These are phyloP conservation scores for Podarcis siculus DNA, from an alignment of 2,797 vertebrate genomes.

Conservation along the genomic window DNA sequence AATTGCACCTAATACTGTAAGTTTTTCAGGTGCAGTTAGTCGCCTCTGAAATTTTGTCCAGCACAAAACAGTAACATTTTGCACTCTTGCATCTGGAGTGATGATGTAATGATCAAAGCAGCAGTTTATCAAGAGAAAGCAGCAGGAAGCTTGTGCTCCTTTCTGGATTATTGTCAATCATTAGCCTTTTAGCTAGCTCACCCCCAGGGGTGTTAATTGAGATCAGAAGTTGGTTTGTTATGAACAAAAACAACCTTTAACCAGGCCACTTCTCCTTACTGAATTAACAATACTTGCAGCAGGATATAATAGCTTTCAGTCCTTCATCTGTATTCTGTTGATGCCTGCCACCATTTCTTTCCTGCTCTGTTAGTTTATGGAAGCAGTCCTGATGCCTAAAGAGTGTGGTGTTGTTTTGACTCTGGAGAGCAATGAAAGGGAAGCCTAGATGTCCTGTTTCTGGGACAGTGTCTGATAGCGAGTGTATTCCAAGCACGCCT, in stretches of 20 bases:
- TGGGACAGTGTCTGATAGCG: background rate
- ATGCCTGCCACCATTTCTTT: conserved; percentile 17
- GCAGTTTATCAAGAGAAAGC: background rate
- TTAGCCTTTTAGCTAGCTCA: conserved; percentile 42
- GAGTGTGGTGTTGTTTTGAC: background rate
- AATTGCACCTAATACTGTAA: background rate
- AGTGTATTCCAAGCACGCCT: background rate
- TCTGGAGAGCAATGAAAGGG: background rate
- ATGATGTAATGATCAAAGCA: conserved; percentile 1
- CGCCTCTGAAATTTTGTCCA: background rate
- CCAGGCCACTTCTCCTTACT: conserved; percentile 12
- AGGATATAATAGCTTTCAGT: background rate
- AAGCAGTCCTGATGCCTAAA: background rate
- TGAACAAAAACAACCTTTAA: conserved; percentile 38
- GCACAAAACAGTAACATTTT: conserved; percentile 3
- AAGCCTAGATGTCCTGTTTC: background rate
- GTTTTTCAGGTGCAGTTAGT: background rate
- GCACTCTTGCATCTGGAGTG: background rate
- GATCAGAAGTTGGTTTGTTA: conserved; percentile 37
- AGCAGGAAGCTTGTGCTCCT: conserved; percentile 27
- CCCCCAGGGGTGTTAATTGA: background rate
- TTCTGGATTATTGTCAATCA: conserved; percentile 28
- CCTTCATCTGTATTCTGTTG: background rate
- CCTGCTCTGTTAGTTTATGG: background rate
- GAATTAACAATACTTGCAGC: background rate